A percentile compares a stretch with the other conserved stretches of the same genome.
phyloP scores from a whole-genome alignment of 2,888 invertebrate species.

The Nomada ruficornis region DNA sequence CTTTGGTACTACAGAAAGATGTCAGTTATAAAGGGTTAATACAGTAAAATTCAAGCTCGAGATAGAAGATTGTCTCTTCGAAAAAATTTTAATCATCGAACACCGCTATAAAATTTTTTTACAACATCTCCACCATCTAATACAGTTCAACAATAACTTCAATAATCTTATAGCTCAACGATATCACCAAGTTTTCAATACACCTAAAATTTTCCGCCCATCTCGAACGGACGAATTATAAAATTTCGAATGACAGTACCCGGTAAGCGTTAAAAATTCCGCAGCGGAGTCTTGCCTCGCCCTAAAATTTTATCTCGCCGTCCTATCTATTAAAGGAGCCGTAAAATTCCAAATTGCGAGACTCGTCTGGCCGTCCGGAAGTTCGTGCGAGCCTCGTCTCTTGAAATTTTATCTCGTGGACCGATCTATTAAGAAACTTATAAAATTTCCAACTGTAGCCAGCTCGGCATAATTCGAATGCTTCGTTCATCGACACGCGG shows the following conservation, averaged over 20 bases:
- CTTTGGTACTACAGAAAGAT: no score
- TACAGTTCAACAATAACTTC: no score
- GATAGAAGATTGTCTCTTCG: no score
- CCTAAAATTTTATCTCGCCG: constrained; percentile 22
- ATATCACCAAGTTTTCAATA: background rate
- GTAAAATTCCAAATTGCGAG: constrained; percentile 10
- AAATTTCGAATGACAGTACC: constrained; percentile 8
- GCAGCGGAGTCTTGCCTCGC: background rate
- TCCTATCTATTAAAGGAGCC: constrained; percentile 1
- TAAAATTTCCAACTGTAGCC: constrained; percentile 1
- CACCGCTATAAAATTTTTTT: no score
- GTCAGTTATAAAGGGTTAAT: no score
- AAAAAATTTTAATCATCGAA: no score
- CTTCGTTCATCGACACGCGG: background rate
- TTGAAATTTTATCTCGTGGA: constrained; percentile 12
- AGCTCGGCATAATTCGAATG: background rate
- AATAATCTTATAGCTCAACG: background rate
- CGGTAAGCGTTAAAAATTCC: background rate
- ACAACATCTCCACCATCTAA: no score
- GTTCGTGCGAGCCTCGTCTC: background rate
- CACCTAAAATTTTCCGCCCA: background rate
- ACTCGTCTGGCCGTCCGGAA: constrained; percentile 6
- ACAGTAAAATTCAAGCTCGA: no score
- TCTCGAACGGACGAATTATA: background rate
- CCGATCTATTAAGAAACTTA: constrained; percentile 11